Evolutionary conservation across 2,888 invertebrate genomes (phyloP), one percentile per base, ranked within the genome.

Genomic region (Bombyx huttoni): DNA sequence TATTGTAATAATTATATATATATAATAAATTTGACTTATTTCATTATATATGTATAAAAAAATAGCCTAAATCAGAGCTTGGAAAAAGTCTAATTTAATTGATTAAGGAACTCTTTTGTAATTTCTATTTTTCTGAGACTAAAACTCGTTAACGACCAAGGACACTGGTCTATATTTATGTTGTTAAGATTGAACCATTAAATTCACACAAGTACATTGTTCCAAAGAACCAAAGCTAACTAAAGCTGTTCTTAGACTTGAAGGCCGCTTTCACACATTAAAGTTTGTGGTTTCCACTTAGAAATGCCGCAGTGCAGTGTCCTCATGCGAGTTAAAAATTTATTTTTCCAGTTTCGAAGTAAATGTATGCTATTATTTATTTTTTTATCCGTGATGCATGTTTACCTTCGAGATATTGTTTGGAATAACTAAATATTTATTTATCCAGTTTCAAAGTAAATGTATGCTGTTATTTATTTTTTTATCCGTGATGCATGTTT

Each of bases 171-270:
- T 7, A 7, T 14, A 47, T 47, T n/a, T 45, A 50, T 1, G 40
- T 40, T 40, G 1, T 40, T 40, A 40, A 40, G 40, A 40, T 40
- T 40, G 8, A 49, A 59, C 61, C 59, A 61, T 65, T 68, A 63
- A 67, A 67, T 60, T 65, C 60, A 65, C 62, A 57, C 64, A 61
- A 70, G 60, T 58, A 60, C 64, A 66, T 68, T 66, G 68, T 67
- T 65, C 55, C 53, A 59, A 62, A 61, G 67, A 68, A 68, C 68
- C 70, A 64, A 64, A 58, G 58, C 63, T 60, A 60, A 65, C 60
- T 68, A 56, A 53, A 58, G 55, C 62, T 64, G 64, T 64, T 61
- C 59, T 59, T 63, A 63, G 58, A 62, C 61, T 63, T 51, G 56
- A 56, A 61, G 60, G 62, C 61, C 57, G 52, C 70, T 59, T 55